Base-by-base conservation (phyloP, 2,797 vertebrate genomes). In the Anabacerthia variegaticeps region DNA sequence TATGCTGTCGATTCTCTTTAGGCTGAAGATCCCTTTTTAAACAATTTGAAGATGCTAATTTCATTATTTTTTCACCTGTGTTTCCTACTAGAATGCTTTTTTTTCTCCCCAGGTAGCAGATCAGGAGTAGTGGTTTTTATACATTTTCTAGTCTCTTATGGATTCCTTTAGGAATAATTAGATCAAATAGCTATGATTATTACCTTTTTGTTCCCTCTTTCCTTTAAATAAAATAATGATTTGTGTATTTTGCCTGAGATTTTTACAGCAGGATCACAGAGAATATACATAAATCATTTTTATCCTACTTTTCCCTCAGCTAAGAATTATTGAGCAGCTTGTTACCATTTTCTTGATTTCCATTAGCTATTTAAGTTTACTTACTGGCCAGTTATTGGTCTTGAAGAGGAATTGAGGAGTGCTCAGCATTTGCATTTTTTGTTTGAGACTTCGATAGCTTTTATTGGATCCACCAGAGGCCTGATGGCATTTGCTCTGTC, bases 81-180 rank as follows among this genome's bases (percentile, higher is more conserved):
- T 95, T 95, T 92, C 61, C 46, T 74, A 68, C 69, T 84, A 32
- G 72, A 84, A 63, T 94, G 76, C n/a, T 80, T 94, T 92, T 96
- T 95, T 80, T 65, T 89, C 91, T 97, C 95, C 87, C 92, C 84
- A 94, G 96, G 96, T 96, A 95, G 96, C 72, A 94, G 73, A 94
- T 95, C 68, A 89, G 91, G 92, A 89, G 58, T 90, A 85, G 80
- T 76, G 62, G 37, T 28, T 93, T 94, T 91, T 89, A 71, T 91
- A 32, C 79, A 80, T 91, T 96, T 96, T 88, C 52, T 93, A 93
- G 88, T 86, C 85, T 94, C 87, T 94, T 94, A 94, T 80, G 91
- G 89, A 96, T 95, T 97, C 92, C 97, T 97, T 89, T 86, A 96
- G 96, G 95, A 95, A 95, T 98, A 98, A 96, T 96, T 97, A 96